phyloP scores from a whole-genome alignment of 2,113 vertebrate genomes.

The Vidua macroura region DNA sequence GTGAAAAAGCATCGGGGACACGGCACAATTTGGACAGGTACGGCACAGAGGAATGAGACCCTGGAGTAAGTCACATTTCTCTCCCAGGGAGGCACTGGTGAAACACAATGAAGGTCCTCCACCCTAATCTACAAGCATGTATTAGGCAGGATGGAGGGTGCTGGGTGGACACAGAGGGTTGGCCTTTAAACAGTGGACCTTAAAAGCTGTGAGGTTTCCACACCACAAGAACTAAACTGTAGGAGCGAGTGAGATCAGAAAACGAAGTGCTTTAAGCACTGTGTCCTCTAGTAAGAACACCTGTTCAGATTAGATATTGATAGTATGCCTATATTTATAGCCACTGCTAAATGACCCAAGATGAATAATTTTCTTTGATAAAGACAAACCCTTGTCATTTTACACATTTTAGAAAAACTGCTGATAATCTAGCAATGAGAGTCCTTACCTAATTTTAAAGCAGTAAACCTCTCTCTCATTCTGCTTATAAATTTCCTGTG shows the following conservation, averaged over 20 bases:
- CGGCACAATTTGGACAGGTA: rapidly evolving
- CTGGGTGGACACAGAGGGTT: not conserved
- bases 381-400: slow-evolving; percentile 36
- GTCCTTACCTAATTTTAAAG: slow-evolving; percentile 21
- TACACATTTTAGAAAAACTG: slow-evolving; percentile 50
- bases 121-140: rapidly evolving
- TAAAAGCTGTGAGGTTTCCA: not conserved
- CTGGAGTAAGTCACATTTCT: rapidly evolving
- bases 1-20: rapidly evolving
- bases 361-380: slow-evolving; percentile 1
- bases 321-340: slow-evolving; percentile 11
- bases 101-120: not conserved
- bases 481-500: slow-evolving; percentile 13
- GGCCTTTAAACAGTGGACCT: not conserved
- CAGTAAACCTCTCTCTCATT: slow-evolving; percentile 18
- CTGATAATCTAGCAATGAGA: not conserved
- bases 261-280: not conserved
- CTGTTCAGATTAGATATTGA: not conserved
- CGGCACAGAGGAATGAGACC: rapidly evolving
- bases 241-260: not conserved
- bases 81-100: not conserved
- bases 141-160: not conserved
- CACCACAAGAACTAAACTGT: not conserved
- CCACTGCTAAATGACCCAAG: slow-evolving; percentile 29
- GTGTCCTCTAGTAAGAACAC: not conserved